Evolutionary conservation across 2,888 invertebrate species (phyloP).

Genomic region (Hypsopygia costalis): DNA sequence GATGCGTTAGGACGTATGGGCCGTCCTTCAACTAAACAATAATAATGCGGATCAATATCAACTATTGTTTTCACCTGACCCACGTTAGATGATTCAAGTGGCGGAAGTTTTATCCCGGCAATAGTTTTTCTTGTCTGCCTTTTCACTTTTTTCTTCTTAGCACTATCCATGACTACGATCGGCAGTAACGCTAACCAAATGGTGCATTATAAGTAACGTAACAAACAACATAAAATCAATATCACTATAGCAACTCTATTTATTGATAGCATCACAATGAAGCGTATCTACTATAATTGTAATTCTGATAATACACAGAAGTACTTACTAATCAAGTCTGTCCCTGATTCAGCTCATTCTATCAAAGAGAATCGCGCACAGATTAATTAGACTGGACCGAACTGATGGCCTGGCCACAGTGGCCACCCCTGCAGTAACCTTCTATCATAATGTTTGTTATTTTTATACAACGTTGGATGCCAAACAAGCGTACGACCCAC

Average conservation of each 20-base stretch:
- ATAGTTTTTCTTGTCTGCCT: constrained; percentile 43
- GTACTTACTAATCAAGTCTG: too few species aligned
- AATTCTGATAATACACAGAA: too few species aligned
- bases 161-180: constrained; percentile 20
- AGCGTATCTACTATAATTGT: too few species aligned
- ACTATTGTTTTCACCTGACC: constrained; percentile 70
- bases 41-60: constrained; percentile 84
- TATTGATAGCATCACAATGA: not conserved
- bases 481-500: too few species aligned
- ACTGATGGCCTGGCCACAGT: too few species aligned
- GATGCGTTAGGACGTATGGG: constrained; percentile 79
- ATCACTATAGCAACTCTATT: constrained; percentile 49
- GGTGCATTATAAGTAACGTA: not conserved
- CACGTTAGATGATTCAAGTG: constrained; percentile 45
- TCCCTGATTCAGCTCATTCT: too few species aligned
- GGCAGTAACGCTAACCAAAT: not conserved
- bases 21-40: constrained; percentile 80
- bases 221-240: constrained; percentile 31
- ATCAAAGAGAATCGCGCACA: too few species aligned
- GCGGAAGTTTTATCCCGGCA: constrained; percentile 59
- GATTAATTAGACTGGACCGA: too few species aligned
- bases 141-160: constrained; percentile 40
- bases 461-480: too few species aligned
- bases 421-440: too few species aligned
- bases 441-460: too few species aligned